A percentile compares a stretch with the other conserved stretches of the same genome.
Evolutionary conservation across 2,797 vertebrate species (phyloP).

Genomic region (Cetoscarus ocellatus): DNA sequence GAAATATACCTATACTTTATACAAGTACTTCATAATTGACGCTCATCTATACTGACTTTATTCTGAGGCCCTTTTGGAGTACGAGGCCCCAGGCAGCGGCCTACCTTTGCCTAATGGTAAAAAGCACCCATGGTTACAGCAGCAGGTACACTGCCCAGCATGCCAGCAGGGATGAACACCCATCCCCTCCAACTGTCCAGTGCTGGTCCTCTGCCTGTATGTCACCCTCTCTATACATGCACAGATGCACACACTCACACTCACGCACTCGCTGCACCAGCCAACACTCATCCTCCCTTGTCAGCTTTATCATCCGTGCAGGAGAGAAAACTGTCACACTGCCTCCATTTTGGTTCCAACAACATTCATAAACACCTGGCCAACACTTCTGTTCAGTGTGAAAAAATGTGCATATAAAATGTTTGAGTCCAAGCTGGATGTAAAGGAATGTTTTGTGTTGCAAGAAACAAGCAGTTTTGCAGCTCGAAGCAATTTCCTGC

Average conservation of each 20-base stretch:
- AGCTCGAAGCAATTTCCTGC: slow-evolving; percentile 51
- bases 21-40: too few species aligned
- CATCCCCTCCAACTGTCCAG: slow-evolving; percentile 81
- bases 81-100: too few species aligned
- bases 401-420: slow-evolving; percentile 35
- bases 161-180: slow-evolving; percentile 86
- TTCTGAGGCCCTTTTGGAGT: too few species aligned
- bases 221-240: slow-evolving; percentile 32
- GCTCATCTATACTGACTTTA: too few species aligned
- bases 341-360: slow-evolving; percentile 56
- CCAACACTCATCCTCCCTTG: slow-evolving; percentile 85
- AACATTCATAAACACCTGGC: slow-evolving; percentile 69
- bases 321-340: slow-evolving; percentile 64
- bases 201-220: slow-evolving; percentile 89
- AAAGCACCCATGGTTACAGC: slow-evolving; percentile 79
- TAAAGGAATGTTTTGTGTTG: slow-evolving; percentile 26
- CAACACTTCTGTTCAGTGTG: slow-evolving; percentile 51
- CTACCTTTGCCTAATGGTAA: too few species aligned
- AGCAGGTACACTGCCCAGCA: slow-evolving; percentile 84
- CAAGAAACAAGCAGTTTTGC: slow-evolving; percentile 27
- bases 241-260: slow-evolving; percentile 19
- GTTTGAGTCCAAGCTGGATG: slow-evolving; percentile 35
- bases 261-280: slow-evolving; percentile 73
- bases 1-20: too few species aligned
- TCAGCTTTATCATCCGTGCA: slow-evolving; percentile 89